Percentiles rank a stretch among this genome's conserved stretches.
Conservation (phyloP, 2,797 vertebrate species). For the Bovichtus diacanthus region DNA sequence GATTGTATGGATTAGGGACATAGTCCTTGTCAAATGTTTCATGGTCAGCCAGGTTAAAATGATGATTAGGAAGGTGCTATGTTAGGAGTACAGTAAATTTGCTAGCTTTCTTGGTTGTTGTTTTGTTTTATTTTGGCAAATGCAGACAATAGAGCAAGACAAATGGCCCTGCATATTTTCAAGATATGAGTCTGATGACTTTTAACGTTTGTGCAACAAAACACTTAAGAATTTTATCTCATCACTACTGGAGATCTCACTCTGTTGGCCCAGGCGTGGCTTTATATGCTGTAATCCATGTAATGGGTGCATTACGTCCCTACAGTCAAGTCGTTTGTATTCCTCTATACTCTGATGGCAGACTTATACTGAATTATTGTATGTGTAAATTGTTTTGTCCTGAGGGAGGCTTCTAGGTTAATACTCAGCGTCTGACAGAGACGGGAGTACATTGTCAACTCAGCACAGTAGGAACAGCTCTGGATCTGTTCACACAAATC, state of each 20-base stretch:
- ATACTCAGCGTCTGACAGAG: slow-evolving; percentile 48
- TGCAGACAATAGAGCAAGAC: slow-evolving; percentile 59
- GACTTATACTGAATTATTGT: slow-evolving; percentile 62
- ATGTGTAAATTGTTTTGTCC: slow-evolving; percentile 66
- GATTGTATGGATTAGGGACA: slow-evolving; percentile 80
- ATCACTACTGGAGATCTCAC: slow-evolving; percentile 74
- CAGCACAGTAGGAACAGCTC: slow-evolving; percentile 66
- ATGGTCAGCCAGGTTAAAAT: slow-evolving; percentile 76
- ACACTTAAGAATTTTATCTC: slow-evolving; percentile 61
- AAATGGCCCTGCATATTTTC: slow-evolving; percentile 61
- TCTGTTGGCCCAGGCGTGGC: slow-evolving; percentile 56
- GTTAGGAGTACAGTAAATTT: slow-evolving; percentile 69
- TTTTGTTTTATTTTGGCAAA: slow-evolving; percentile 66
- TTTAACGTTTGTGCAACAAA: slow-evolving; percentile 50
- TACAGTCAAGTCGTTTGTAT: slow-evolving; percentile 66
- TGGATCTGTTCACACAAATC: slow-evolving; percentile 61
- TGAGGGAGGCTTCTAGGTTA: slow-evolving; percentile 63
- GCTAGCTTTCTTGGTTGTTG: slow-evolving; percentile 70
- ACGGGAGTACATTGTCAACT: slow-evolving; percentile 52
- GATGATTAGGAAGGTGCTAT: slow-evolving; percentile 80
- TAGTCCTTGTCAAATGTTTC: slow-evolving; percentile 72
- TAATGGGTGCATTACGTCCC: slow-evolving; percentile 63
- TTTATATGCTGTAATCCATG: slow-evolving; percentile 63
- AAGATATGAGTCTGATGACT: slow-evolving; percentile 54
- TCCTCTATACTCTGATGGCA: slow-evolving; percentile 63